Evolutionary conservation across 2,797 vertebrate genomes (phyloP), one percentile per base, ranked within the genome.

Genomic region (Sebastes kiyomatsui): DNA sequence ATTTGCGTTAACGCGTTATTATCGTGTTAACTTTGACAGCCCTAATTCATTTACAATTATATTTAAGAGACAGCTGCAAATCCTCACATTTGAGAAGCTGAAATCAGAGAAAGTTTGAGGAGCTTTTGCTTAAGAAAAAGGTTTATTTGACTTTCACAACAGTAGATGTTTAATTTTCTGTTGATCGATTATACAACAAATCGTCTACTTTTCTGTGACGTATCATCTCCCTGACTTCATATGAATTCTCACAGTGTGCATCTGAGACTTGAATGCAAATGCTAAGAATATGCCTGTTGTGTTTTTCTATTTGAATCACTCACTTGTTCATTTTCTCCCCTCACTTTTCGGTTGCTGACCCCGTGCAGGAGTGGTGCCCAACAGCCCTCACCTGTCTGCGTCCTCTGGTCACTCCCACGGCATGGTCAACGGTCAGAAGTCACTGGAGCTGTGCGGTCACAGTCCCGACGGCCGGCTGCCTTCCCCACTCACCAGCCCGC

Each of bases 401-500:
- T 96, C 97, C 85, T 96, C 97, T 12, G 95, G 96, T 85, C 96
- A 95, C 93, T 96, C 97, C 2, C 96, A 97, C 71, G 96, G 95
- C 82, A 96, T 97, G 93, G 94, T 96, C 0, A 96, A 94, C 0
- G 96, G 97, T 5, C 92, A 96, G 94, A 97, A 95, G 81, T 94
- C 96, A 2, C 88, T 98, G 74, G 97, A 97, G 42, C 95, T 97
- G 80, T 88, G 83, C 67, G 94, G 96, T 80, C 91, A 97, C 91
- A 98, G 97, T 85, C 97, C 97, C 0, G 96, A 98, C 72, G 96
- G 96, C 67, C 97, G 96, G 23, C 97, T 96, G 61, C 96, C 97
- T 6, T 99, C 97, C n/a, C 97, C 97, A 0, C 91, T 98, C 90
- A 96, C 97, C 93, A 98, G 97, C 93, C 98, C 97, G 1, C 93